Evolutionary conservation across 2,888 invertebrate species (phyloP).

Genomic region (Leucophenga montana): DNA sequence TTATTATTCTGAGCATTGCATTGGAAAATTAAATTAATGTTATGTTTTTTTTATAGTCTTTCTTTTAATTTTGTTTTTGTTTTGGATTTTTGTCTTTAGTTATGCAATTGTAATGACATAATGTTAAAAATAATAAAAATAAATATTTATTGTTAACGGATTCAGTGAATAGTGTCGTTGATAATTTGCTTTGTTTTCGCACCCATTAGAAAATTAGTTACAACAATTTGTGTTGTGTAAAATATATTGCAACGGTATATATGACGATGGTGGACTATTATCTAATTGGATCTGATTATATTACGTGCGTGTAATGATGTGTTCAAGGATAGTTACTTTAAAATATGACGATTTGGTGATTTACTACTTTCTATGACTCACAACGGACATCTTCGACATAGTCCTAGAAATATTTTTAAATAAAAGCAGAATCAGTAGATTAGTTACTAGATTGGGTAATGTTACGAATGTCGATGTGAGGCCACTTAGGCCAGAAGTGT

Average conservation of each 20-base stretch:
- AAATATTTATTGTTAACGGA: slow-evolving; percentile 5
- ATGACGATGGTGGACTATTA: too few relatives aligned
- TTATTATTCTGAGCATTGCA: slow-evolving; percentile 64
- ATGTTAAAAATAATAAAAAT: slow-evolving; percentile 7
- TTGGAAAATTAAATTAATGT: slow-evolving; percentile 63
- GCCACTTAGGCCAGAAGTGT: too few relatives aligned
- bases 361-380: too few relatives aligned
- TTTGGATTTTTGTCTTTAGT: slow-evolving; percentile 25
- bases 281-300: too few relatives aligned
- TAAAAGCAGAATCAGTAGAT: too few relatives aligned
- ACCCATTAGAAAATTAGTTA: background rate
- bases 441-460: too few relatives aligned
- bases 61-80: slow-evolving; percentile 35
- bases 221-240: too few relatives aligned
- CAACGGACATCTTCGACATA: too few relatives aligned
- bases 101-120: slow-evolving; percentile 52
- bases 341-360: background rate
- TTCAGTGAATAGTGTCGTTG: slow-evolving; percentile 16
- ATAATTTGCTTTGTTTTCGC: background rate
- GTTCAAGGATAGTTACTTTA: background rate
- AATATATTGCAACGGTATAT: too few relatives aligned
- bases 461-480: too few relatives aligned
- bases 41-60: slow-evolving; percentile 6
- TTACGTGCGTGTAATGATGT: too few relatives aligned
- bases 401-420: too few relatives aligned